phyloP scores from a whole-genome alignment of 2,113 vertebrate species.

The Sinocyclocheilus maitianheensis region DNA sequence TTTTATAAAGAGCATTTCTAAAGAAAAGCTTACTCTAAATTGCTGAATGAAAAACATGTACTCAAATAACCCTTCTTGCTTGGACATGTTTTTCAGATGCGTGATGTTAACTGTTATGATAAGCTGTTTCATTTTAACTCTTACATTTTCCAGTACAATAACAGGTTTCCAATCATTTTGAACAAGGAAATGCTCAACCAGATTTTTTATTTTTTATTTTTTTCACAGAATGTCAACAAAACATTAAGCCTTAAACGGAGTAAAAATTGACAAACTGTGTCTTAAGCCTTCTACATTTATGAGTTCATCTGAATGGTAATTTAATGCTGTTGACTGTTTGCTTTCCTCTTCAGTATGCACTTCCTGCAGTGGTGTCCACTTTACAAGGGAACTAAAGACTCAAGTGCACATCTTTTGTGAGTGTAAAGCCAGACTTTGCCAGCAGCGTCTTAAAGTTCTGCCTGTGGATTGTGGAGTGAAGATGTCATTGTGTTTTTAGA shows the following conservation, averaged over 20 bases:
- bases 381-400: slow-evolving; percentile 54
- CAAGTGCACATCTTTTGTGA: slow-evolving; percentile 53
- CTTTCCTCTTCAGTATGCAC: slow-evolving; percentile 45
- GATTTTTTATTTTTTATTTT: background rate
- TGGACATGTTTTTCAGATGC: background rate
- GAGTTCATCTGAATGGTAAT: slow-evolving; percentile 53
- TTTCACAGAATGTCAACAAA: background rate
- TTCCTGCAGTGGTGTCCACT: slow-evolving; percentile 33
- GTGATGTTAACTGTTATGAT: background rate
- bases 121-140: background rate
- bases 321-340: slow-evolving; percentile 58
- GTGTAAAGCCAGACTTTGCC: slow-evolving; percentile 35
- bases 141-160: background rate
- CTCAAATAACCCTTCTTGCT: slow-evolving; percentile 1
- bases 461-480: slow-evolving; percentile 68
- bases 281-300: slow-evolving; percentile 6
- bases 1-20: background rate
- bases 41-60: background rate
- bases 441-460: slow-evolving; percentile 53
- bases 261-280: background rate
- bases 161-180: background rate
- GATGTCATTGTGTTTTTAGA: slow-evolving; percentile 64
- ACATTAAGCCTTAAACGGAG: too few relatives aligned
- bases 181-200: background rate
- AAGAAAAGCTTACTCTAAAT: background rate